A percentile compares a stretch with the other conserved stretches of the same genome.
These are phyloP conservation scores for Nansenia antarctica DNA, from an alignment of 2,113 vertebrate genomes.

Conservation along the genomic window DNA sequence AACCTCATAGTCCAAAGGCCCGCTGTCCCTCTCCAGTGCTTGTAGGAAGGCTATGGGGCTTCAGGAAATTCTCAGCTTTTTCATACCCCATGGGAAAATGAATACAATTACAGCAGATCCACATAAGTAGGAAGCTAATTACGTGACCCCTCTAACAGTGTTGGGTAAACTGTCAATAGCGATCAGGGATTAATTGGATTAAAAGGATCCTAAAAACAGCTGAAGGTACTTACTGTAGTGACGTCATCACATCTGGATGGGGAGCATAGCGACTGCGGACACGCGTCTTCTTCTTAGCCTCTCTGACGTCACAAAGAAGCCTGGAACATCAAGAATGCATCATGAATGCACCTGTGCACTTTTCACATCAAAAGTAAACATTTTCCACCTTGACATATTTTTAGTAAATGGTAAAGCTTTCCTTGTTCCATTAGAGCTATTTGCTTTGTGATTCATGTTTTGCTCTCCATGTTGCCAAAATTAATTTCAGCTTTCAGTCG, in stretches of 20 bases:
- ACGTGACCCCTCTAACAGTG: not conserved
- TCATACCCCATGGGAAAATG: conserved; percentile 28
- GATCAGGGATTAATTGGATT: not conserved
- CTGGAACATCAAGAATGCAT: conserved; percentile 6
- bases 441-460: conserved; percentile 34
- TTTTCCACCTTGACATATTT: not conserved
- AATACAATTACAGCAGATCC: not conserved
- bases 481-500: conserved; percentile 52
- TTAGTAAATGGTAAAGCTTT: conserved; percentile 3
- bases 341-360: not conserved
- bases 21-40: not conserved
- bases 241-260: not conserved
- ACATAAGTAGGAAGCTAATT: not conserved
- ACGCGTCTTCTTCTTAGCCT: not conserved
- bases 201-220: not conserved
- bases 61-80: conserved; percentile 35
- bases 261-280: not conserved
- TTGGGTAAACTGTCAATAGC: too few species aligned
- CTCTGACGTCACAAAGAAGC: conserved; percentile 23
- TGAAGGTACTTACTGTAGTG: not conserved
- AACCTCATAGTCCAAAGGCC: conserved; percentile 11
- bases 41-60: conserved; percentile 24
- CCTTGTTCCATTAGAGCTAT: not conserved
- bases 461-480: conserved; percentile 70
- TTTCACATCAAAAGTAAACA: not conserved